Evolutionary conservation across 2,888 invertebrate genomes (phyloP), one percentile per base, ranked within the genome.

Genomic region (Auanema sp.): DNA sequence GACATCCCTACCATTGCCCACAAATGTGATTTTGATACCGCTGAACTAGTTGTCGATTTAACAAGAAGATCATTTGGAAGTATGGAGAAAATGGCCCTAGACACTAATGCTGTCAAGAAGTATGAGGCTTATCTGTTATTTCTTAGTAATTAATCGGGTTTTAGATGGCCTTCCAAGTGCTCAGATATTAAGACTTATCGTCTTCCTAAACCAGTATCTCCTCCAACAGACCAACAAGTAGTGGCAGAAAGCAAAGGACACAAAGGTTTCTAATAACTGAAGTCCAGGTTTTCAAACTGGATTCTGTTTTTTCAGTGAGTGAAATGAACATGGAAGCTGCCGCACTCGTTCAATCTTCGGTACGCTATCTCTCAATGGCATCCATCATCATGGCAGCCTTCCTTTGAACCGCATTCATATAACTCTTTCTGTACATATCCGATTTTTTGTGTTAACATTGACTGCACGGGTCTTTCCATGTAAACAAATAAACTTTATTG

Each of bases 1-100:
- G 79, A 79, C 58, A 69, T 80, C 18, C 81, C 81, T 14, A 62
- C 78, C 1, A 81, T 81, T 64, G 79, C 79, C 49, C 77, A 80
- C 53, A 63, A 68, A 25, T 81, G 81, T 60, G 77, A 71, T 57
- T 76, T 70, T 50, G 75, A 76, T 16, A 81, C 81, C 1, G 81
- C 81, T 2, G 68, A 80, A 43, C 61, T 81, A 18, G 81, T 81
- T 10, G 69, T 74, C 42, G 71, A 74, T 41, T 54, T 74, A 41
- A 74, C 74, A 0, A 60, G 69, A 16, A 60, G 65, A 47, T 78
- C 78, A 2, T 81, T 81, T 60, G 68, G 65, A 33, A 74, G 76
- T 16, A 79, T 81, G 79, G 74, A 81, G 52, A 75, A 71, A 50
- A 72, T 81, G 72, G 80, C 81, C 0, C 61, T 81, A 16, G 81